These are phyloP conservation scores for Meloidogyne floridensis DNA, from an alignment of 1,140 invertebrate genomes.

Conservation along the genomic window DNA sequence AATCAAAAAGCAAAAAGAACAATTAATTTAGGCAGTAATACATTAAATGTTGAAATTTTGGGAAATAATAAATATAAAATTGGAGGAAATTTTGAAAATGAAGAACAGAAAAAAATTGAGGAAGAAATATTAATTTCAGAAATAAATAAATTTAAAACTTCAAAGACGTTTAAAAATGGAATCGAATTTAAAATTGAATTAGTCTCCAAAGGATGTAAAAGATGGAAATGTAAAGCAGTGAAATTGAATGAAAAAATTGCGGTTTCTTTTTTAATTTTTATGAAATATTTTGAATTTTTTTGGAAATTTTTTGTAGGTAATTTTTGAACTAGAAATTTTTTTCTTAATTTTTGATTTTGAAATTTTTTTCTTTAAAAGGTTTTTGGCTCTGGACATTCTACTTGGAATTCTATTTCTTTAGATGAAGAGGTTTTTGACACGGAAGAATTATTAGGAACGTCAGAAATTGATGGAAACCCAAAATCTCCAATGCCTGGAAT, in stretches of 20 bases:
- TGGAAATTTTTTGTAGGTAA: too few species aligned
- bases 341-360: neutral
- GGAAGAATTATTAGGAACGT: conserved; percentile 63
- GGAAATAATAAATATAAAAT: neutral
- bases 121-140: neutral
- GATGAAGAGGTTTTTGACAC: conserved; percentile 32
- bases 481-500: conserved; percentile 92
- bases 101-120: neutral
- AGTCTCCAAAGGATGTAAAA: conserved; percentile 11
- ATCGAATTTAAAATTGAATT: conserved; percentile 30
- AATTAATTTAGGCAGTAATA: conserved; percentile 1
- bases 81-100: neutral
- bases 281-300: conserved; percentile 1
- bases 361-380: conserved; percentile 37
- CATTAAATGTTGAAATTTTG: conserved; percentile 14
- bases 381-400: conserved; percentile 35
- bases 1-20: conserved; percentile 6
- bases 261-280: conserved; percentile 25
- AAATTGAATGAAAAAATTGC: conserved; percentile 23
- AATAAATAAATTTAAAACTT: neutral
- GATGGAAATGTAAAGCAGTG: conserved; percentile 31
- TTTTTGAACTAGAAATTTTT: neutral
- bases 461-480: conserved; percentile 68
- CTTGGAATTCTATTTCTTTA: conserved; percentile 25
- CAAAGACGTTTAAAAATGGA: neutral